A percentile compares a stretch with the other conserved stretches of the same genome.
phyloP scores from a whole-genome alignment of 2,888 invertebrate species.

The Luperina testacea region DNA sequence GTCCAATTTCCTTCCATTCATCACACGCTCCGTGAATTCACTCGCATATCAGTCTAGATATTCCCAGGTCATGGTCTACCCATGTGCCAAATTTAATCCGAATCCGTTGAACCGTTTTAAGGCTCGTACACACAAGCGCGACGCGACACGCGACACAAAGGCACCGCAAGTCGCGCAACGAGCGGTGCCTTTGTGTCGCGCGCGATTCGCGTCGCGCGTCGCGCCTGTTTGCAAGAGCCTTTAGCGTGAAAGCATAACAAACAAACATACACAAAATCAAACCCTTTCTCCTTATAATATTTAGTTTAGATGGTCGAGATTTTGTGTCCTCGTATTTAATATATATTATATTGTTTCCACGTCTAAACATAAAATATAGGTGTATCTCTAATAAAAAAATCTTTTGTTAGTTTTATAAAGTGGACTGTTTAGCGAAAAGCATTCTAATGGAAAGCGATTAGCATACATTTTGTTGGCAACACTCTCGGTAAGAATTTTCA shows the following conservation, averaged over 20 bases:
- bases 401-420: slow-evolving; percentile 13
- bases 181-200: too few relatives aligned
- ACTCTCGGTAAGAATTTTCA: not conserved
- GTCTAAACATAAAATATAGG: not conserved
- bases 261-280: too few relatives aligned
- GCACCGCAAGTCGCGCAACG: too few relatives aligned
- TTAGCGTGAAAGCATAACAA: too few relatives aligned
- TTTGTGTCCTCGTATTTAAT: not conserved
- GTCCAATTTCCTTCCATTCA: not conserved
- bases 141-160: too few relatives aligned
- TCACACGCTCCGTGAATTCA: too few relatives aligned
- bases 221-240: too few relatives aligned
- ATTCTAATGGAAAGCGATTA: slow-evolving; percentile 3
- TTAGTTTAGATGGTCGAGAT: not conserved
- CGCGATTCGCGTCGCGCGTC: too few relatives aligned
- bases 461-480: slow-evolving; percentile 12
- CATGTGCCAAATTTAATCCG: not conserved
- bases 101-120: too few relatives aligned
- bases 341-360: not conserved
- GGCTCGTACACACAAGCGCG: too few relatives aligned
- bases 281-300: not conserved
- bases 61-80: not conserved
- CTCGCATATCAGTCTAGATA: too few relatives aligned
- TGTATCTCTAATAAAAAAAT: not conserved
- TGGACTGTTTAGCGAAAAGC: not conserved